These are phyloP conservation scores for Euclidia mi DNA, from an alignment of 2,888 invertebrate species.

Conservation along the genomic window DNA sequence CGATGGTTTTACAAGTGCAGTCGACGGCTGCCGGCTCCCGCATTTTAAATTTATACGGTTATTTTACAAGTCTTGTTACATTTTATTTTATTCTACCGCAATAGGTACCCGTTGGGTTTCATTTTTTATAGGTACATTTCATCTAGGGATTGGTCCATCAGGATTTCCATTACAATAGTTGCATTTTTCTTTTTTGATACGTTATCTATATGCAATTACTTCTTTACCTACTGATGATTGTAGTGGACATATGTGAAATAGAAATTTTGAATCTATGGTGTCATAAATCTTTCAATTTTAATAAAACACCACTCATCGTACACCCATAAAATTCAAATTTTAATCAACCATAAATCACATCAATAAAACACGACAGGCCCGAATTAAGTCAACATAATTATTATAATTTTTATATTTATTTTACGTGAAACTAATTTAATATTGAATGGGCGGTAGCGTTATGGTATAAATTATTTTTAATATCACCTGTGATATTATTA, in stretches of 20 bases:
- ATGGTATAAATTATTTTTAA: constrained; percentile 27
- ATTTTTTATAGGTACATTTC: no score
- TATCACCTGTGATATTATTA: constrained; percentile 7
- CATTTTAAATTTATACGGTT: constrained; percentile 10
- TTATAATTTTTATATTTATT: constrained; percentile 22
- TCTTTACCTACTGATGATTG: no score
- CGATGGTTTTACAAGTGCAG: constrained; percentile 8
- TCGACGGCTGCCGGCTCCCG: constrained; percentile 8
- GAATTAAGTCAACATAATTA: constrained; percentile 6
- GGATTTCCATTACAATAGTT: no score
- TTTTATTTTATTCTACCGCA: no score
- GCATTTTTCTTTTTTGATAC: no score
- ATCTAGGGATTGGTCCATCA: no score
- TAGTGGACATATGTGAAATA: no score
- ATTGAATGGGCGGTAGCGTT: constrained; percentile 10
- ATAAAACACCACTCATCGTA: no score
- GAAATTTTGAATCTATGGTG: neutral
- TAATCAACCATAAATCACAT: constrained; percentile 7
- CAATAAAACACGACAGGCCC: neutral
- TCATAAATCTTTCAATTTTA: neutral
- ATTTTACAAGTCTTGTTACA: constrained; percentile 2
- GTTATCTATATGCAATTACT: no score
- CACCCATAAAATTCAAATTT: no score
- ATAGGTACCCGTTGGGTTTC: no score
- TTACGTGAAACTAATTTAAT: constrained; percentile 17